A percentile compares a stretch with the other conserved stretches of the same genome.
Evolutionary conservation across 2,113 vertebrate genomes (phyloP).

Genomic region (Sclerurus mexicanus): DNA sequence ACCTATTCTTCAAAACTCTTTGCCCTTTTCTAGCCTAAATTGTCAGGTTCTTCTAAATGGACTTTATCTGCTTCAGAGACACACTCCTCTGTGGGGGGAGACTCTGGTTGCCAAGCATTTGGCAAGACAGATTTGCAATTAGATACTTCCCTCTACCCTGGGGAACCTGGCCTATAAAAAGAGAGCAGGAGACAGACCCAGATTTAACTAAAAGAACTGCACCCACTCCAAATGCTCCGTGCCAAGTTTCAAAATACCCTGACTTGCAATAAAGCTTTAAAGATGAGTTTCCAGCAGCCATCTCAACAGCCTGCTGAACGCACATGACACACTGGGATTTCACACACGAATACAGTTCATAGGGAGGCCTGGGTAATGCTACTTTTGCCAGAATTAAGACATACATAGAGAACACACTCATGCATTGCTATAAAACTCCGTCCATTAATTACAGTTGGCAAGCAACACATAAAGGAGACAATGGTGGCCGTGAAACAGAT

Average conservation of each 20-base stretch:
- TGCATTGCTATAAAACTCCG: background rate
- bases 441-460: background rate
- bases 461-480: background rate
- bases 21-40: background rate
- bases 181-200: background rate
- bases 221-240: slow-evolving; percentile 9
- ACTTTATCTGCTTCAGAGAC: background rate
- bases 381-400: background rate
- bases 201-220: background rate
- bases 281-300: slow-evolving; percentile 13
- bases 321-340: background rate
- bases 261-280: background rate
- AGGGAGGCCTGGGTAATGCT: background rate
- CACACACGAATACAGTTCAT: background rate
- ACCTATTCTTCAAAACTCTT: slow-evolving; percentile 25
- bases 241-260: slow-evolving; percentile 32
- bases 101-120: background rate
- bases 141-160: slow-evolving; percentile 21
- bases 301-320: background rate
- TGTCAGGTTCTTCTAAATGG: background rate
- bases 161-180: background rate
- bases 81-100: background rate
- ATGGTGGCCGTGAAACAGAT: background rate
- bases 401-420: background rate
- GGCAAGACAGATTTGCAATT: slow-evolving; percentile 13